Evolutionary conservation across 2,797 vertebrate species (phyloP).

Genomic region (Caiman crocodilus): DNA sequence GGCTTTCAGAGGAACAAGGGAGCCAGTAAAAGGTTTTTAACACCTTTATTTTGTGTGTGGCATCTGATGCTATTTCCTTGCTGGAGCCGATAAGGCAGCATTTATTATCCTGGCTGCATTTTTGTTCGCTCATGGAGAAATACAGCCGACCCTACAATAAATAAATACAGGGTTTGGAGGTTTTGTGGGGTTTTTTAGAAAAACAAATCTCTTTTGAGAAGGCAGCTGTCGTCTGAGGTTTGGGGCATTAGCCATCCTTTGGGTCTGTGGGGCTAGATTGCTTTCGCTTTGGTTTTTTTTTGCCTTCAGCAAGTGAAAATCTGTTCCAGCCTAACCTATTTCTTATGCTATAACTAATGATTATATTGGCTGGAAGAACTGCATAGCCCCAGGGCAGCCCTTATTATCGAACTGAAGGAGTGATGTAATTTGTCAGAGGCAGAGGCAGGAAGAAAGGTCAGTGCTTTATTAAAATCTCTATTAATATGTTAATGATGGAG

Average conservation of each 20-base stretch:
- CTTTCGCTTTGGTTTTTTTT: neutral
- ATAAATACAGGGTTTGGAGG: neutral
- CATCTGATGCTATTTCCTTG: neutral
- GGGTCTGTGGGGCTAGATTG: neutral
- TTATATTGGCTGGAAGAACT: neutral
- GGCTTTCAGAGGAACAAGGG: neutral
- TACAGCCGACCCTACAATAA: neutral
- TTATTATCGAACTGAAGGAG: neutral
- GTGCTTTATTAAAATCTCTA: neutral
- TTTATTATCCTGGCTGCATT: conserved; percentile 26
- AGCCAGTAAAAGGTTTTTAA: neutral
- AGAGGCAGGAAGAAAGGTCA: conserved; percentile 22
- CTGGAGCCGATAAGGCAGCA: neutral
- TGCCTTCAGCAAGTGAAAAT: neutral
- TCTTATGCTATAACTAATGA: neutral
- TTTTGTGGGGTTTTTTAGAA: neutral
- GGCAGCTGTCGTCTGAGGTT: neutral
- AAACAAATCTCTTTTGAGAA: neutral
- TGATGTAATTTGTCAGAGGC: neutral
- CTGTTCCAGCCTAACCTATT: neutral
- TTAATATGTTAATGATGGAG: conserved; percentile 7
- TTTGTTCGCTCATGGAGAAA: neutral
- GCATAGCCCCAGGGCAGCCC: neutral
- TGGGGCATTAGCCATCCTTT: rapidly evolving
- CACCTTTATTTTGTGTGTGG: conserved; percentile 3